phyloP scores from a whole-genome alignment of 2,888 invertebrate genomes.

The Caradrina clavipalpis region DNA sequence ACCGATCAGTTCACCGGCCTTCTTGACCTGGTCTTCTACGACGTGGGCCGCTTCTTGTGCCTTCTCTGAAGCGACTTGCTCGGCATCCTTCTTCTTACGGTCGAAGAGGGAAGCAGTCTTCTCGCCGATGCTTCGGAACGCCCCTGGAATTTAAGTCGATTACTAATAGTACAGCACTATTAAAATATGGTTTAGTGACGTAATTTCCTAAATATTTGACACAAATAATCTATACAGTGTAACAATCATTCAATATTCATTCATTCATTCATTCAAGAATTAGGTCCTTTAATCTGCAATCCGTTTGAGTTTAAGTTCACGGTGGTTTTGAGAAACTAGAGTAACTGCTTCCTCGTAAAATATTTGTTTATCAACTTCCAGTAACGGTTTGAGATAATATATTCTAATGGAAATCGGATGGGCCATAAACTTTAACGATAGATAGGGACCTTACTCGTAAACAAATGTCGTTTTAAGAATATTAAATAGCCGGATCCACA shows the following conservation, averaged over 20 bases:
- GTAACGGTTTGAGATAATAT: conserved; percentile 35
- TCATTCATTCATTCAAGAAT: not conserved
- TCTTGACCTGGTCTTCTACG: conserved; percentile 92
- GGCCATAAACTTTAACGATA: conserved; percentile 63
- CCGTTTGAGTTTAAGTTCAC: conserved; percentile 18
- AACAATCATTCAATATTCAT: conserved; percentile 7
- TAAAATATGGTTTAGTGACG: too few relatives aligned
- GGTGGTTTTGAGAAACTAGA: conserved; percentile 37
- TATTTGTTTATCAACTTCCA: conserved; percentile 49
- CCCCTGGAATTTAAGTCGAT: conserved; percentile 85
- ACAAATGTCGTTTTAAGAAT: conserved; percentile 30
- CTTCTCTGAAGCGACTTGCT: conserved; percentile 92
- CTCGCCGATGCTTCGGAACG: conserved; percentile 93
- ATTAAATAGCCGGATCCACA: too few relatives aligned
- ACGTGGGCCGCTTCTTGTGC: conserved; percentile 91
- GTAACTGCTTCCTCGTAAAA: conserved; percentile 46
- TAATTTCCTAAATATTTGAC: not conserved
- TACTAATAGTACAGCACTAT: conserved; percentile 36
- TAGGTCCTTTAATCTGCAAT: conserved; percentile 12
- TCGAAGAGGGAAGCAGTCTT: conserved; percentile 94
- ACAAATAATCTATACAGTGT: not conserved
- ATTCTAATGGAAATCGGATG: conserved; percentile 56
- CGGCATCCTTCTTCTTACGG: conserved; percentile 93
- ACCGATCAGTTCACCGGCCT: conserved; percentile 91
- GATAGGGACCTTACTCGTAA: conserved; percentile 50